Evolutionary conservation across 2,113 vertebrate genomes (phyloP), one percentile per base, ranked within the genome.

Genomic region (Xiphias gladius): DNA sequence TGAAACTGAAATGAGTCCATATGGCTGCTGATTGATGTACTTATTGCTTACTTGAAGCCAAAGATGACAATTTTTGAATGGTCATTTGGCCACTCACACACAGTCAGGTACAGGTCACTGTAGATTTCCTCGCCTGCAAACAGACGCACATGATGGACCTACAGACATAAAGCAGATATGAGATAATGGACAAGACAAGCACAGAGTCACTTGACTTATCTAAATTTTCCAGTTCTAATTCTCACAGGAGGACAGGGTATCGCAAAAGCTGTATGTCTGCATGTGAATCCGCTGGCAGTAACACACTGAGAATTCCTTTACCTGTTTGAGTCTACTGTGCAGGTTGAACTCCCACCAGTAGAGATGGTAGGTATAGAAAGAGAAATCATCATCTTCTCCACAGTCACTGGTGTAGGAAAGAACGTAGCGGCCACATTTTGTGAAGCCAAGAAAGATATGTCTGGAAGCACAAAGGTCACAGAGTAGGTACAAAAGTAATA

Each of bases 321-420:
- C 97, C 97, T 98, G 96, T 85, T 95, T 97, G 80, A 99, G 96
- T 61, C 97, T 94, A 92, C 96, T 97, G 95, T 98, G 97, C 6
- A 98, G 94, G 85, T 98, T 97, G 93, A 98, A 98, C 85, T 98
- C 96, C 97, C 98, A 99, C 98, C 98, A 99, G 84, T 98, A 97
- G 2, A 99, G 95, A 89, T 97, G 96, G 80, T 99, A 99, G 26
- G 96, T 96, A 80, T 97, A 98, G 92, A 97, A 97, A 73, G 96
- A 97, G 81, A 96, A 96, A 68, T 98, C 97, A 0, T 98, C 97
- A 0, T 97, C 97, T 0, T 98, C 97, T 4, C 96, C 96, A 0
- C 96, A 97, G 91, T 96, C 96, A 67, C 97, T 97, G 69, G 97
- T 98, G 90, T 99, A 99, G 61, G 97, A 99, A n/a, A 99, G 93